phyloP scores from a whole-genome alignment of 2,113 vertebrate species.

The Caranx melampygus region DNA sequence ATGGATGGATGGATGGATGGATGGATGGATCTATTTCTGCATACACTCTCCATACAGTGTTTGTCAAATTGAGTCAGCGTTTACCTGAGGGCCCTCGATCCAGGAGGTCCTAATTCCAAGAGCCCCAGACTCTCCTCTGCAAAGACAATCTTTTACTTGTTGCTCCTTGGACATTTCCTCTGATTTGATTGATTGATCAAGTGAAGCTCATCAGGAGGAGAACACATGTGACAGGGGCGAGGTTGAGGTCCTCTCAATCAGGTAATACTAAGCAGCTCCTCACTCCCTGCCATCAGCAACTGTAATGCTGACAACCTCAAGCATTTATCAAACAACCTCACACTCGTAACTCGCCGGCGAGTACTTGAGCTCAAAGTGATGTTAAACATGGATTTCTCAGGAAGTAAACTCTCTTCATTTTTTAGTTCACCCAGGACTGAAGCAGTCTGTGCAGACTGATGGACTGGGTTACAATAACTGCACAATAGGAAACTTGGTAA shows the following conservation, averaged over 20 bases:
- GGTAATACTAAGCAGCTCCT: slow-evolving; percentile 5
- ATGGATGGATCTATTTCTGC: background rate
- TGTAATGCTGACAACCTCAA: too few species aligned
- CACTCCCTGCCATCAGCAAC: background rate
- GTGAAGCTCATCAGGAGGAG: too few species aligned
- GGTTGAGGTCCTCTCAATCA: slow-evolving; percentile 2
- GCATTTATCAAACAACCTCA: too few species aligned
- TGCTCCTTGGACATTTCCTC: background rate
- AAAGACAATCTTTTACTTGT: background rate
- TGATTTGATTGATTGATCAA: background rate
- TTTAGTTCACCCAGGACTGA: too few species aligned
- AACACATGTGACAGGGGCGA: background rate
- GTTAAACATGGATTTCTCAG: too few species aligned
- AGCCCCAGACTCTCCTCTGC: slow-evolving; percentile 74
- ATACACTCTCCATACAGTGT: background rate
- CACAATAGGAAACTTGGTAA: too few species aligned
- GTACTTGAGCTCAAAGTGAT: too few species aligned
- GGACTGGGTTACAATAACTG: too few species aligned
- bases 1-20: too few species aligned
- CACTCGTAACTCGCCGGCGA: too few species aligned
- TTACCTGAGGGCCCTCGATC: slow-evolving; percentile 74
- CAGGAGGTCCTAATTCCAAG: slow-evolving; percentile 66
- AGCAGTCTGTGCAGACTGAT: too few species aligned
- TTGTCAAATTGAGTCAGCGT: background rate
- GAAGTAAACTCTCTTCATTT: too few species aligned